Conservation (phyloP, 2,888 invertebrate genomes). For the Macropis europaea region DNA sequence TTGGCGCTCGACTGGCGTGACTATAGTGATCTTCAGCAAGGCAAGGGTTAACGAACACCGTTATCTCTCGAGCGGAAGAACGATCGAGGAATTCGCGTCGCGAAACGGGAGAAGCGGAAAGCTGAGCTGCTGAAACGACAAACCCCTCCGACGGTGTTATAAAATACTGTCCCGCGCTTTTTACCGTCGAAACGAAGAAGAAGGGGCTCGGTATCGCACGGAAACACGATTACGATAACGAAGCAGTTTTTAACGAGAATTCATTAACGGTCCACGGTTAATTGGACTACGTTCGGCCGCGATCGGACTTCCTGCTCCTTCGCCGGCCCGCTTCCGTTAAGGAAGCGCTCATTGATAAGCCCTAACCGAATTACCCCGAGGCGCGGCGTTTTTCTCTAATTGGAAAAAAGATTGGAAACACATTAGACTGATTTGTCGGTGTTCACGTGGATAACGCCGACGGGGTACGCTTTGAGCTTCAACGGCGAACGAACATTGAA, state of each 20-base stretch:
- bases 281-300: slow-evolving; percentile 14
- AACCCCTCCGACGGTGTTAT: slow-evolving; percentile 19
- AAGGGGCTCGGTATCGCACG: neutral
- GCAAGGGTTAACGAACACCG: no score
- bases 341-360: no score
- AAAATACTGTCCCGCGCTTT: slow-evolving; percentile 19
- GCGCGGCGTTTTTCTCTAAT: no score
- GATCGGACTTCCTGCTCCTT: neutral
- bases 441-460: no score
- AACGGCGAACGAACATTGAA: no score
- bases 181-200: neutral
- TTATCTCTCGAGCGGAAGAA: slow-evolving; percentile 36
- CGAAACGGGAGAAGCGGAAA: neutral
- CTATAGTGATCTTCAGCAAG: no score
- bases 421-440: no score
- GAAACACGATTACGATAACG: slow-evolving; percentile 35
- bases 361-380: no score
- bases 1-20: no score
- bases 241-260: slow-evolving; percentile 44
- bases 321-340: no score
- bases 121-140: neutral
- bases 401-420: no score
- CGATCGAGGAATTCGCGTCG: slow-evolving; percentile 46
- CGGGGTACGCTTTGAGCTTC: no score
- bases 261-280: slow-evolving; percentile 39